phyloP scores from a whole-genome alignment of 1,140 invertebrate genomes.

The Acromyrmex charruanus region DNA sequence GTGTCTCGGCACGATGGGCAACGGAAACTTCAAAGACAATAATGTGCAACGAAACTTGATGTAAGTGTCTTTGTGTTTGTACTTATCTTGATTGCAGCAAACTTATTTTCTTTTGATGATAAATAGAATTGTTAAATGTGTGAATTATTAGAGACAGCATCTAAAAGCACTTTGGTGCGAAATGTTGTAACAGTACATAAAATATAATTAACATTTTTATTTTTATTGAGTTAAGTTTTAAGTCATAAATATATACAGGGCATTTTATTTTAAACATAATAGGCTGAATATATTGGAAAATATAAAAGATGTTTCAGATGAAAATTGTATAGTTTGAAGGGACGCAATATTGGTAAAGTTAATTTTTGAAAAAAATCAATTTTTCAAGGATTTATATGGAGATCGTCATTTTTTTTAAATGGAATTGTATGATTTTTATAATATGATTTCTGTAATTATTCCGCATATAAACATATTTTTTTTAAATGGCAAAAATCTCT shows the following conservation, averaged over 20 bases:
- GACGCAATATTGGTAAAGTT: no score
- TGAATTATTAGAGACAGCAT: not conserved
- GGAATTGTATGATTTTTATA: no score
- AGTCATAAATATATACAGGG: not conserved
- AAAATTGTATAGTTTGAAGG: no score
- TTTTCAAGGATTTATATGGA: no score
- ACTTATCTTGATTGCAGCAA: not conserved
- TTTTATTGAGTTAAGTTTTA: not conserved
- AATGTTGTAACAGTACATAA: not conserved
- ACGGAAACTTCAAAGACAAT: slow-evolving; percentile 52
- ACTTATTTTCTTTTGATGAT: not conserved
- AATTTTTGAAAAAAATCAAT: no score
- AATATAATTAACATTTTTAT: not conserved
- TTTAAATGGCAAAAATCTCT: no score
- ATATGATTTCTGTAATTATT: no score
- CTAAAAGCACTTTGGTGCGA: not conserved
- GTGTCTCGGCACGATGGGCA: slow-evolving; percentile 60
- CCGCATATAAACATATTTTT: no score
- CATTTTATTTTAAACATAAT: no score
- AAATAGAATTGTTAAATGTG: not conserved
- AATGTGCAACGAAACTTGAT: not conserved
- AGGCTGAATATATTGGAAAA: no score
- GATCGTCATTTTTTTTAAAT: no score
- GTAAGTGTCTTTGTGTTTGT: slow-evolving; percentile 55
- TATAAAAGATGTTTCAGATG: no score